Percentiles rank a stretch among this genome's conserved stretches.
Conservation (phyloP, 2,797 vertebrate genomes). For the Myotis planiceps region DNA sequence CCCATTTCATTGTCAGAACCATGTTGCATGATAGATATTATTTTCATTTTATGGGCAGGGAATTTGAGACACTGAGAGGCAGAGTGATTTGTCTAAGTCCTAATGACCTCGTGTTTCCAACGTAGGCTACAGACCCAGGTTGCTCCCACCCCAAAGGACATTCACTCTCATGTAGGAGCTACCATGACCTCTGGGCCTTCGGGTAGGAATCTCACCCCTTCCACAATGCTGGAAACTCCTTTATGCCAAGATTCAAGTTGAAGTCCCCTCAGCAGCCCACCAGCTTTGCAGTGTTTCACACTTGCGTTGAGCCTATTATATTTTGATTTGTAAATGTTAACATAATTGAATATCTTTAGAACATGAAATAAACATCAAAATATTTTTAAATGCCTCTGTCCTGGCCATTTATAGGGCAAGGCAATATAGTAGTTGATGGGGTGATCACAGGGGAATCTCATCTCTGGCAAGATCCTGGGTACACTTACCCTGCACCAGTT, state of each 20-base stretch:
- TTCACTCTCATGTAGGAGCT: not conserved
- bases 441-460: not conserved
- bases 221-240: not conserved
- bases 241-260: not conserved
- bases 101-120: not conserved
- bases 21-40: not conserved
- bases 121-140: not conserved
- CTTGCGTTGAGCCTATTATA: not conserved
- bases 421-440: not conserved
- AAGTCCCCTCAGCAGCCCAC: not conserved
- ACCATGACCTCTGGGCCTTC: not conserved
- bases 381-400: not conserved
- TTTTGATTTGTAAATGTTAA: constrained; percentile 37
- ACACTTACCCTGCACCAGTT: not conserved
- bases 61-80: not conserved
- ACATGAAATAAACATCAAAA: not conserved
- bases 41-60: not conserved
- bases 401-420: not conserved
- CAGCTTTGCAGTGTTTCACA: not conserved
- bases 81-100: constrained; percentile 13
- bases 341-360: not conserved
- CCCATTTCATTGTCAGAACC: not conserved
- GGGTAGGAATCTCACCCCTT: not conserved
- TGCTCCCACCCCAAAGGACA: not conserved
- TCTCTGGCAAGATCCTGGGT: not conserved